Conservation (phyloP, 2,113 vertebrate genomes). For the Pitta sordida region DNA sequence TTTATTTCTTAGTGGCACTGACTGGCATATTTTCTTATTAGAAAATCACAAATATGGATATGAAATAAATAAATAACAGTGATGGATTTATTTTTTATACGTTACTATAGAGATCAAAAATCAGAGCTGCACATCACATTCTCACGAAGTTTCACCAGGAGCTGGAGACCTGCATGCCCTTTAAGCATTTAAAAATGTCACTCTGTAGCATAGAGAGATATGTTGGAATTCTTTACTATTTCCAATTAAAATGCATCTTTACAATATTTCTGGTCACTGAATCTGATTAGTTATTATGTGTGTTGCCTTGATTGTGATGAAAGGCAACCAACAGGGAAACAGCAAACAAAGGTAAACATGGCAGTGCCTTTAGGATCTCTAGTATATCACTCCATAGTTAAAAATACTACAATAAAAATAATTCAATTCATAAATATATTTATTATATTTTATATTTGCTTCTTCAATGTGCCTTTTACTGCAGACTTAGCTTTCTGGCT, state of each 20-base stretch:
- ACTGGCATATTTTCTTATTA: not conserved
- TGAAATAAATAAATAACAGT: not conserved
- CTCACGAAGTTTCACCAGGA: not conserved
- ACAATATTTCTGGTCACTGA: conserved; percentile 2
- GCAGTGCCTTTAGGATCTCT: not conserved
- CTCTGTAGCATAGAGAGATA: not conserved
- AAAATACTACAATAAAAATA: not conserved
- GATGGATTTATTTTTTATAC: not conserved
- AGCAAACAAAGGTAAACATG: conserved; percentile 13
- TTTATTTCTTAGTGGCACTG: not conserved
- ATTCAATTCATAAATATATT: not conserved
- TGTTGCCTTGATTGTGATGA: not conserved
- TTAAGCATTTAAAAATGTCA: conserved; percentile 53
- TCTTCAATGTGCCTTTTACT: not conserved
- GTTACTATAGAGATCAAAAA: not conserved
- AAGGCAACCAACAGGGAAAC: conserved; percentile 24
- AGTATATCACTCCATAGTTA: not conserved
- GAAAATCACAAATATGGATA: not conserved
- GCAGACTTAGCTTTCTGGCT: not conserved
- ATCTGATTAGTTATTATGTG: conserved; percentile 29
- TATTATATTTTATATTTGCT: not conserved
- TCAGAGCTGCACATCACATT: not conserved
- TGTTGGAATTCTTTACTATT: not conserved
- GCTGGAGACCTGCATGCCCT: not conserved
- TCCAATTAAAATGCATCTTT: conserved; percentile 30